Evolutionary conservation across 2,797 vertebrate species (phyloP).

Genomic region (Sciaenops ocellatus): DNA sequence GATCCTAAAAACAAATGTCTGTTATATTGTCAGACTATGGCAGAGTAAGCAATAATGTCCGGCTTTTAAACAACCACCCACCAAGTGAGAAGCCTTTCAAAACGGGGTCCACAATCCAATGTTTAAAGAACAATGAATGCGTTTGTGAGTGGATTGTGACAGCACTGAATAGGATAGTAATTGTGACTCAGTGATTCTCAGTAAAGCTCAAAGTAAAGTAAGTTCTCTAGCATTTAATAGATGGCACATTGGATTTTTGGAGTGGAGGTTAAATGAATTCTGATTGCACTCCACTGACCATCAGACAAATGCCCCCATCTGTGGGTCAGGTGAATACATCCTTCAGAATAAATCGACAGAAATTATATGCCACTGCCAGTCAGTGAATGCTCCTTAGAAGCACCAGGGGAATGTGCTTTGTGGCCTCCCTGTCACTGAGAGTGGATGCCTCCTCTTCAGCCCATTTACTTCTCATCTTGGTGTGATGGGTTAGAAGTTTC

Average conservation of each 20-base stretch:
- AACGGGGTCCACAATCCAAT: neutral
- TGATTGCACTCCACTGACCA: conserved; percentile 59
- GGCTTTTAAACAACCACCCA: conserved; percentile 2
- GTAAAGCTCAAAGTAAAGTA: conserved; percentile 35
- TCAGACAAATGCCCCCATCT: conserved; percentile 59
- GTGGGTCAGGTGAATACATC: conserved; percentile 58
- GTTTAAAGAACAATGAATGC: conserved; percentile 10
- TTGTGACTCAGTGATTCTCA: conserved; percentile 31
- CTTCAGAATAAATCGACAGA: conserved; percentile 69
- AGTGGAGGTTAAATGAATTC: conserved; percentile 65
- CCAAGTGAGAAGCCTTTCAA: neutral
- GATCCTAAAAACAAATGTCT: neutral
- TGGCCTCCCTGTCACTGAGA: conserved; percentile 61
- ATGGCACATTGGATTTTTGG: conserved; percentile 33
- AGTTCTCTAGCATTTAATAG: conserved; percentile 42
- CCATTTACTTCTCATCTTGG: conserved; percentile 60
- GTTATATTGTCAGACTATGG: neutral
- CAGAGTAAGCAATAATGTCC: neutral
- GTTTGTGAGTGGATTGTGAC: conserved; percentile 17
- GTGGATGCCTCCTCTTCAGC: conserved; percentile 59
- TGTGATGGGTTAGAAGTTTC: conserved; percentile 53
- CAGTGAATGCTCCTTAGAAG: conserved; percentile 62
- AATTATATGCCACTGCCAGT: conserved; percentile 68
- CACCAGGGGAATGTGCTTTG: conserved; percentile 59
- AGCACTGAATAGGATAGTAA: conserved; percentile 20